Evolutionary conservation across 2,888 invertebrate species (phyloP), one percentile per base, ranked within the genome.

Genomic region (Amphipyra berbera): DNA sequence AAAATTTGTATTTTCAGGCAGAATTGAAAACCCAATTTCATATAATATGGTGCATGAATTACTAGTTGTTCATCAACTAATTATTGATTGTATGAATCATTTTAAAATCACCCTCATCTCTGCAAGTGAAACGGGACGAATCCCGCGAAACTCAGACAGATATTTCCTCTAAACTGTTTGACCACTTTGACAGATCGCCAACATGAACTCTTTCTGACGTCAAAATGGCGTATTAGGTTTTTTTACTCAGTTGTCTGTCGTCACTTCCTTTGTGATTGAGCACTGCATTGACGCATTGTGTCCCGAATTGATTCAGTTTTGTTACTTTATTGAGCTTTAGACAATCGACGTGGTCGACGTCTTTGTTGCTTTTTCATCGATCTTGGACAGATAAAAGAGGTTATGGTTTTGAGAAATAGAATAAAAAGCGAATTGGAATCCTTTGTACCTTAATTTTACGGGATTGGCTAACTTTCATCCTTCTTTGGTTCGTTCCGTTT

Each of bases 141-240:
- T 66, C 59, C 66, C 21, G 48, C 48, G 63, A 62, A 72, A 37
- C 38, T 50, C 55, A 8, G 14, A 73, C 38, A 38, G 15, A 64
- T 68, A 62, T 46, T 53, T 9, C 63, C 75, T 61, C 52, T 68
- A 62, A 67, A 71, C 66, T 63, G 91, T 94, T 94, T 91, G 93
- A 90, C 90, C 93, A 92, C 93, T 93, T 93, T 94, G 94, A 94
- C 95, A 94, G 93, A 93, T 92, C 90, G 92, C 88, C 89, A 89
- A 91, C 93, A 87, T 91, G 91, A 89, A 92, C 90, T 91, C 91
- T 89, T 90, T 91, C 91, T 89, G 91, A 90, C 90, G 89, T 82
- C 88, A 90, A 93, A 94, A 94, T 93, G 91, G 90, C 91, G 91
- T 92, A 92, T 93, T 94, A 92, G 90, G 89, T 88, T 90, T 94